A percentile compares a stretch with the other conserved stretches of the same genome.
phyloP scores from a whole-genome alignment of 2,888 invertebrate species.

The Griposia aprilina region DNA sequence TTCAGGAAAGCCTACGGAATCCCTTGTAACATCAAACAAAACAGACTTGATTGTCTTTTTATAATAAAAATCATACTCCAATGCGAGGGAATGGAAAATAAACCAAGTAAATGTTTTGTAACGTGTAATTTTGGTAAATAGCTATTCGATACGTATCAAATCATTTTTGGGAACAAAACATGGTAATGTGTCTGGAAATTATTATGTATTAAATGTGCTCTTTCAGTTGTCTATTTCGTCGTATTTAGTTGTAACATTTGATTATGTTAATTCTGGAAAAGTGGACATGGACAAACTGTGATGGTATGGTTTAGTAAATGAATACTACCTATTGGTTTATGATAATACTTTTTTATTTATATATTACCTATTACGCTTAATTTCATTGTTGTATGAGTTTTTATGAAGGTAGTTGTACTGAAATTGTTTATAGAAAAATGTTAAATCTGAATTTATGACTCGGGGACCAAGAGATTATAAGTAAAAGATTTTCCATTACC shows the following conservation, averaged over 20 bases:
- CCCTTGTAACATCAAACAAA: constrained; percentile 57
- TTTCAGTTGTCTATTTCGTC: constrained; percentile 53
- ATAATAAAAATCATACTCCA: constrained; percentile 84
- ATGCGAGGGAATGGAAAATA: constrained; percentile 87
- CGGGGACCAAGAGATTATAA: not conserved
- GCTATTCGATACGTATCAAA: constrained; percentile 88
- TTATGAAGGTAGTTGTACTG: not conserved
- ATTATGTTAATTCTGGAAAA: constrained; percentile 25
- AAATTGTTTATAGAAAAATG: not conserved
- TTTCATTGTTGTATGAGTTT: not conserved
- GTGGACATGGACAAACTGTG: no score
- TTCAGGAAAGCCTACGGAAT: constrained; percentile 68
- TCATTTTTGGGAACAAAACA: constrained; percentile 84
- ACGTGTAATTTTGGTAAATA: constrained; percentile 89
- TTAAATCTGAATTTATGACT: not conserved
- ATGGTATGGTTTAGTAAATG: not conserved
- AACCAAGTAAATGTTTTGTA: constrained; percentile 85
- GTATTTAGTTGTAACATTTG: constrained; percentile 43
- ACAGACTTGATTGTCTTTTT: constrained; percentile 75
- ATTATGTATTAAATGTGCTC: constrained; percentile 65
- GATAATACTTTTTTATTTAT: not conserved
- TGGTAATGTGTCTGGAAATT: constrained; percentile 75
- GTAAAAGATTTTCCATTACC: constrained; percentile 42
- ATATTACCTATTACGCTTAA: not conserved
- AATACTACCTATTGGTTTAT: not conserved